phyloP scores from a whole-genome alignment of 2,797 vertebrate genomes.

The Eidolon dupreanum region DNA sequence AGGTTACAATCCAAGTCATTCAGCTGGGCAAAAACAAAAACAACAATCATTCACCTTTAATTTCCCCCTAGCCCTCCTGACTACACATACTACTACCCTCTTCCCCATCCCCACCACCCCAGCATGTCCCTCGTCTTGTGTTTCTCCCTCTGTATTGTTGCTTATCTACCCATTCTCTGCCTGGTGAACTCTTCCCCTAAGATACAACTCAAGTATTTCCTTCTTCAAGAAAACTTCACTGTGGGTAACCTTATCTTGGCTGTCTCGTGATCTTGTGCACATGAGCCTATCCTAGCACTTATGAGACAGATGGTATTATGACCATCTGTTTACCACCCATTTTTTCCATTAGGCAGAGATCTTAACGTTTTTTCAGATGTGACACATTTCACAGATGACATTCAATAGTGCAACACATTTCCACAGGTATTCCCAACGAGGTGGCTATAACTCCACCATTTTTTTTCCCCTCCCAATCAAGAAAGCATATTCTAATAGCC shows the following conservation, averaged over 20 bases:
- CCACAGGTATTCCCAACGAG: background rate
- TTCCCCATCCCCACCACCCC: fast-evolving
- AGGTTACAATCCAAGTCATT: background rate
- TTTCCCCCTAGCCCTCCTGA: background rate
- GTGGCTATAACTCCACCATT: background rate
- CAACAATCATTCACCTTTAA: background rate
- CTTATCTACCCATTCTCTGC: background rate
- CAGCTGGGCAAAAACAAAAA: background rate
- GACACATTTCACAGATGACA: constrained; percentile 76
- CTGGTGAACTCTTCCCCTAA: background rate
- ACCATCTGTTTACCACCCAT: constrained; percentile 70
- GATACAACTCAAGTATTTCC: background rate
- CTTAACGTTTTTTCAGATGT: constrained; percentile 70
- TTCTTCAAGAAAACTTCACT: background rate
- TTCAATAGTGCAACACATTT: constrained; percentile 68
- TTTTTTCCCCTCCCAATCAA: background rate
- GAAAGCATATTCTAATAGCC: background rate
- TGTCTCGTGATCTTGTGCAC: background rate
- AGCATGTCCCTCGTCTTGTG: background rate
- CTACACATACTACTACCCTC: fast-evolving
- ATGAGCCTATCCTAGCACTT: background rate
- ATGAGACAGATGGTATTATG: constrained; percentile 58
- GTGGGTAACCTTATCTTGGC: background rate
- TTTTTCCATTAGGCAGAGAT: constrained; percentile 69
- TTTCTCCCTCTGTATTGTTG: background rate